A percentile compares a stretch with the other conserved stretches of the same genome.
These are phyloP conservation scores for Labeo catla DNA, from an alignment of 2,113 vertebrate genomes.

Conservation along the genomic window DNA sequence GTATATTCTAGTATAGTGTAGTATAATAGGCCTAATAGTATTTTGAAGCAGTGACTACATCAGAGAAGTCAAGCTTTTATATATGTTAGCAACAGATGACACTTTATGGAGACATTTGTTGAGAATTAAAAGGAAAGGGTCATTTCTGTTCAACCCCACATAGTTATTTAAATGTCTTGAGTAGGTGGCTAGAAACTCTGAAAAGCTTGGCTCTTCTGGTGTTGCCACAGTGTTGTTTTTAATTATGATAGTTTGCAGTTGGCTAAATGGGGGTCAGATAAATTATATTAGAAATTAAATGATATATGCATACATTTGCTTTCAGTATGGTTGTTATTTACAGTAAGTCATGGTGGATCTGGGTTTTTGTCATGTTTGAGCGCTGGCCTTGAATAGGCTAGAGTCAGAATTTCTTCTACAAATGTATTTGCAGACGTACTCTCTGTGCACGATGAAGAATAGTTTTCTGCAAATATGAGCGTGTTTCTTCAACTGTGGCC, in stretches of 20 bases:
- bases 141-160: background rate
- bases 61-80: slow-evolving; percentile 48
- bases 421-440: slow-evolving; percentile 18
- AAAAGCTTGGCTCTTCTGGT: slow-evolving; percentile 52
- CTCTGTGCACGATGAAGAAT: slow-evolving; percentile 12
- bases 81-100: background rate
- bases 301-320: background rate
- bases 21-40: background rate
- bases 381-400: background rate
- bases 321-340: background rate
- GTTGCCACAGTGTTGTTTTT: background rate
- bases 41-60: slow-evolving; percentile 4
- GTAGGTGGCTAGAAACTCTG: background rate
- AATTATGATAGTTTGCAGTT: background rate
- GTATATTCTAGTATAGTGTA: slow-evolving; percentile 27
- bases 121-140: background rate
- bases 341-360: background rate
- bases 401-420: background rate
- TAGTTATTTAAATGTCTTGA: slow-evolving; percentile 22
- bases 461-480: slow-evolving; percentile 28
- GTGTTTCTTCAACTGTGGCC: slow-evolving; percentile 20
- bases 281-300: background rate
- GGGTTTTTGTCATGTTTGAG: background rate
- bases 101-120: background rate
- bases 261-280: background rate